A percentile compares a stretch with the other conserved stretches of the same genome.
Evolutionary conservation across 2,113 vertebrate genomes (phyloP).

Genomic region (Oncorhynchus keta): DNA sequence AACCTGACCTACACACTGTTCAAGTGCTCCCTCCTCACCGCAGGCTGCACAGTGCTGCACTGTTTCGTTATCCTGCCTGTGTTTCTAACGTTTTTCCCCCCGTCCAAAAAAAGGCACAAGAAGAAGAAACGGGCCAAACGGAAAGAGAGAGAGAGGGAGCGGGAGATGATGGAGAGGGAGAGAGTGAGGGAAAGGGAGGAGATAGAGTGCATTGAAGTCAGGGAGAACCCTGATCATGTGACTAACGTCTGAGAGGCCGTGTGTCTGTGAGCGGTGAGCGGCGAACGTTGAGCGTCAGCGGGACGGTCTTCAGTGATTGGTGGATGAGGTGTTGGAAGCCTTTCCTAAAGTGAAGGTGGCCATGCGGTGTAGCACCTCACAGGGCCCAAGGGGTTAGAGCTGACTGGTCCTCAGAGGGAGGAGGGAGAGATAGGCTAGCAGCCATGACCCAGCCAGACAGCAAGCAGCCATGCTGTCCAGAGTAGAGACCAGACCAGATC

Average conservation of each 20-base stretch:
- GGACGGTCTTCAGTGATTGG: conserved; percentile 26
- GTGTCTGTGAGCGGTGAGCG: conserved; percentile 13
- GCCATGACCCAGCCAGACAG: conserved; percentile 39
- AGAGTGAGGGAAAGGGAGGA: conserved; percentile 91
- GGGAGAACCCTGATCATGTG: conserved; percentile 97
- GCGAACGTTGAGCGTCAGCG: conserved; percentile 7
- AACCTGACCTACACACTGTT: conserved; percentile 99
- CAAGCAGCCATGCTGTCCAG: conserved; percentile 57
- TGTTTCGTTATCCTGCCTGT: conserved; percentile 98
- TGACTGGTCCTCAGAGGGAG: conserved; percentile 30
- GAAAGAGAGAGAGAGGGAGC: conserved; percentile 87
- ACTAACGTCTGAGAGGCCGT: conserved; percentile 88
- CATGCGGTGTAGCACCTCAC: conserved; percentile 36
- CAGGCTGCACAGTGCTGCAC: conserved; percentile 95
- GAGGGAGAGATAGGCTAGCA: conserved; percentile 28
- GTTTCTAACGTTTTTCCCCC: conserved; percentile 98
- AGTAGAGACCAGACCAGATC: conserved; percentile 46
- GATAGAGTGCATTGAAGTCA: conserved; percentile 97
- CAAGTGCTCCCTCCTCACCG: conserved; percentile 96
- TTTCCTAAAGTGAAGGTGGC: conserved; percentile 28
- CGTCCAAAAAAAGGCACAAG: conserved; percentile 98
- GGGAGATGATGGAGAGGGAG: conserved; percentile 81
- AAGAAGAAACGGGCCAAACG: conserved; percentile 97
- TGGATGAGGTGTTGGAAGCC: conserved; percentile 19
- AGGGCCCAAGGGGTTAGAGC: conserved; percentile 39